phyloP scores from a whole-genome alignment of 2,888 invertebrate genomes.

The Thereva nobilitata region DNA sequence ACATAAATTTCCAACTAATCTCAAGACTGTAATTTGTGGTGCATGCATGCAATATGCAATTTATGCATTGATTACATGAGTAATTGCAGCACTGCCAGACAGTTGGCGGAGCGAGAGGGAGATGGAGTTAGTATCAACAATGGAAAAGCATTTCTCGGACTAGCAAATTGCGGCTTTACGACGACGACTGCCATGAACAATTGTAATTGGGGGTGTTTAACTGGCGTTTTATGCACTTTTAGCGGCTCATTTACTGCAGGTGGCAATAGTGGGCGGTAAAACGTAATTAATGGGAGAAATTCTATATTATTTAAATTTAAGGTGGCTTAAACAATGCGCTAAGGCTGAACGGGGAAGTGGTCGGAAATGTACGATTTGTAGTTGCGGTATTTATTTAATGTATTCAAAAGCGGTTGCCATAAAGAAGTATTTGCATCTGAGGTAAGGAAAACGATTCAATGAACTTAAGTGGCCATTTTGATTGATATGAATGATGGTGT shows the following conservation, averaged over 20 bases:
- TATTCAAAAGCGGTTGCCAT: too few species aligned
- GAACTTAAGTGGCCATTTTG: too few species aligned
- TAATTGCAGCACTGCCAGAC: slow-evolving; percentile 25
- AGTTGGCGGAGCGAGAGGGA: not conserved
- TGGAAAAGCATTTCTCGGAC: not conserved
- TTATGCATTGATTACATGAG: slow-evolving; percentile 41
- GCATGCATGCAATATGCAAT: slow-evolving; percentile 37
- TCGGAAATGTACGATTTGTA: too few species aligned
- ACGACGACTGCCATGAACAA: not conserved
- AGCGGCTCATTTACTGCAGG: not conserved
- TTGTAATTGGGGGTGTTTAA: slow-evolving; percentile 7
- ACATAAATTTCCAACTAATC: slow-evolving; percentile 39
- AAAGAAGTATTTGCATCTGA: too few species aligned
- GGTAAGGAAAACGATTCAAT: too few species aligned
- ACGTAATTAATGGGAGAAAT: not conserved
- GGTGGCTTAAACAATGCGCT: too few species aligned
- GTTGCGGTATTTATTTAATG: too few species aligned
- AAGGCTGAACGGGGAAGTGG: too few species aligned
- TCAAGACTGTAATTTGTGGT: slow-evolving; percentile 39
- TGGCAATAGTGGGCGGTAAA: slow-evolving; percentile 21
- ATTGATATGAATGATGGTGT: too few species aligned
- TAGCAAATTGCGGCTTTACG: slow-evolving; percentile 14
- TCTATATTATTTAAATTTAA: too few species aligned
- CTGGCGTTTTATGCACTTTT: slow-evolving; percentile 15
- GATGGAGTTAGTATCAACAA: slow-evolving; percentile 9